Base-by-base conservation (phyloP, 2,113 vertebrate species). In the Lonchura striata region DNA sequence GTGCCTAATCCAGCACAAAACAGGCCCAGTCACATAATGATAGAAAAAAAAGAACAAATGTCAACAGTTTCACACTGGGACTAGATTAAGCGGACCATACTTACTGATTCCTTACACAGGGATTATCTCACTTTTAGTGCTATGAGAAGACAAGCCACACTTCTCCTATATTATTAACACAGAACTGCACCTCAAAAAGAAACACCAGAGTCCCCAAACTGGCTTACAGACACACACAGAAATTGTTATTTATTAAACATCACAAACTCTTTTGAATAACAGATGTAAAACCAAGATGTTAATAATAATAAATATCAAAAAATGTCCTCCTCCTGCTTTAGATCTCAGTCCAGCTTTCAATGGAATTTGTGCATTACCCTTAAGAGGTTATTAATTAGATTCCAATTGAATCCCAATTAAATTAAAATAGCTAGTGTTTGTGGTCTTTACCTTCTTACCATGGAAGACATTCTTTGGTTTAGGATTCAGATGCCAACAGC, bases 41-140 rank as follows among this genome's bases (percentile, higher is more conserved):
- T 98, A 98, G 98, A 98, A 98, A 98, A 99, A 95, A 98, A 99
- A 99, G 99, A 99, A 99, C 99, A 99, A 99, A 99, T 99, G 99
- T 99, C 99, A 99, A 99, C 99, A 99, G 99, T 99, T 99, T 99
- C 99, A 99, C 99, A 99, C 98, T 99, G 99, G 98, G 99, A 99
- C 99, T 99, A 99, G 99, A 99, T 99, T 99, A 99, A 98, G 98
- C 98, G 97, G 98, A 98, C 98, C 98, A 89, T 98, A 98, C 98
- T 98, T 98, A 98, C 98, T 98, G 98, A 98, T 98, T 98, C 98
- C 98, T 98, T 98, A 98, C 98, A 97, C 92, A 97, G 86, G 97
- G 98, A 99, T 99, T 99, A 99, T 97, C 97, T 98, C 98, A 98
- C 98, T 98, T 98, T 98, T 98, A 98, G 98, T 91, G 94, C 96